Evolutionary conservation across 2,113 vertebrate genomes (phyloP).

Genomic region (Murina feae): DNA sequence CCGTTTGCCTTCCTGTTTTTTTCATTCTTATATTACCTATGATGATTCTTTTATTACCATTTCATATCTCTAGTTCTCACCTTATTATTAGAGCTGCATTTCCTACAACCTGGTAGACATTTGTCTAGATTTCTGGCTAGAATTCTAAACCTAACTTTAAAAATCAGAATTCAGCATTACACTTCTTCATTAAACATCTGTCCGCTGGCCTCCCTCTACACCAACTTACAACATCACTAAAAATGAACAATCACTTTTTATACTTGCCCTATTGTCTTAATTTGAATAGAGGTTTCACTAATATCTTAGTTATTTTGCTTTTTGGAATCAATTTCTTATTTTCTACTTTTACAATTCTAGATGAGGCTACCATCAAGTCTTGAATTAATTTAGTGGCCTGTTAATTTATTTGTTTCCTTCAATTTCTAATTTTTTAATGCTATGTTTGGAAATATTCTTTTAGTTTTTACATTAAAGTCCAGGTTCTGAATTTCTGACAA

Average conservation of each 20-base stretch:
- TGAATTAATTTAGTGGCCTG: not conserved
- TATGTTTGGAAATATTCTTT: not conserved
- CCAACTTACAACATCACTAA: too few species aligned
- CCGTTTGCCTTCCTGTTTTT: not conserved
- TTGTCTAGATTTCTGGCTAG: constrained; percentile 7
- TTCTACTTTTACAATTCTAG: not conserved
- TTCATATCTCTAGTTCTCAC: not conserved
- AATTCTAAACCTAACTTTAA: not conserved
- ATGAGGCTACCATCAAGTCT: not conserved
- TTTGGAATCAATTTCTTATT: not conserved
- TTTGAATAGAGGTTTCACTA: not conserved
- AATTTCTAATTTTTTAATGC: constrained; percentile 20
- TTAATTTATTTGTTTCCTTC: not conserved
- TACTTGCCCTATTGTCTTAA: not conserved
- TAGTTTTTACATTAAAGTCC: not conserved
- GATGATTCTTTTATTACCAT: not conserved
- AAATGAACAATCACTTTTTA: not conserved
- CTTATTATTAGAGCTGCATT: not conserved
- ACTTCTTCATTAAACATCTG: not conserved
- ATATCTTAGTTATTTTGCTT: not conserved
- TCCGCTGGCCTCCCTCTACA: not conserved
- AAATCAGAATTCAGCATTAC: not conserved
- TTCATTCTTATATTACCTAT: not conserved
- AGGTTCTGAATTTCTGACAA: constrained; percentile 14
- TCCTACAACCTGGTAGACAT: not conserved